A percentile compares a stretch with the other conserved stretches of the same genome.
Evolutionary conservation across 2,888 invertebrate species (phyloP).

Genomic region (Archips crataeganus): DNA sequence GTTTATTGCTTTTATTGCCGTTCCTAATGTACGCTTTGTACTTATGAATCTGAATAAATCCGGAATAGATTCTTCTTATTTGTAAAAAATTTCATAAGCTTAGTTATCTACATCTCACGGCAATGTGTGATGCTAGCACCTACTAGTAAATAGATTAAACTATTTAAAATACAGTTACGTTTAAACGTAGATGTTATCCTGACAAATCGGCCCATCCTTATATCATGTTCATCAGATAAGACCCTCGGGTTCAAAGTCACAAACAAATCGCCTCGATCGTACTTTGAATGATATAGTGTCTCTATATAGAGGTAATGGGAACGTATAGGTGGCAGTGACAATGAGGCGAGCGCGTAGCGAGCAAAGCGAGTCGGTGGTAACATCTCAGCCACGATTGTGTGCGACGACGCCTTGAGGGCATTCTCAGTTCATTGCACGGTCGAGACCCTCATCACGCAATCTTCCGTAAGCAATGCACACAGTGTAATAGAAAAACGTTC

Average conservation of each 20-base stretch:
- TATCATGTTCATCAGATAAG: slow-evolving; percentile 32
- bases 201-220: slow-evolving; percentile 45
- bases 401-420: not conserved
- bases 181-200: slow-evolving; percentile 2
- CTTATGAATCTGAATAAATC: not conserved
- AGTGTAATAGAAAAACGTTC: not conserved
- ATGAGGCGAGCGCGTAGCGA: slow-evolving; percentile 46
- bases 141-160: slow-evolving; percentile 4
- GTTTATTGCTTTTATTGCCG: slow-evolving; percentile 31
- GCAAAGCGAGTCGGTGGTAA: slow-evolving; percentile 51
- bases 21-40: not conserved
- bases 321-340: slow-evolving; percentile 43
- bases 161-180: slow-evolving; percentile 25
- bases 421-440: not conserved
- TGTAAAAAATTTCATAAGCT: not conserved
- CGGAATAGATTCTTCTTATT: not conserved
- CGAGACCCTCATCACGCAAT: not conserved
- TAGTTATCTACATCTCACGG: not conserved
- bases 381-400: not conserved
- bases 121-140: not conserved
- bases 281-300: slow-evolving; percentile 20
- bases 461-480: not conserved
- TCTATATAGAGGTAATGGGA: slow-evolving; percentile 9
- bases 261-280: slow-evolving; percentile 23
- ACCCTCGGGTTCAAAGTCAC: slow-evolving; percentile 25